phyloP scores from a whole-genome alignment of 1,140 invertebrate genomes.

The Hyles euphorbiae region DNA sequence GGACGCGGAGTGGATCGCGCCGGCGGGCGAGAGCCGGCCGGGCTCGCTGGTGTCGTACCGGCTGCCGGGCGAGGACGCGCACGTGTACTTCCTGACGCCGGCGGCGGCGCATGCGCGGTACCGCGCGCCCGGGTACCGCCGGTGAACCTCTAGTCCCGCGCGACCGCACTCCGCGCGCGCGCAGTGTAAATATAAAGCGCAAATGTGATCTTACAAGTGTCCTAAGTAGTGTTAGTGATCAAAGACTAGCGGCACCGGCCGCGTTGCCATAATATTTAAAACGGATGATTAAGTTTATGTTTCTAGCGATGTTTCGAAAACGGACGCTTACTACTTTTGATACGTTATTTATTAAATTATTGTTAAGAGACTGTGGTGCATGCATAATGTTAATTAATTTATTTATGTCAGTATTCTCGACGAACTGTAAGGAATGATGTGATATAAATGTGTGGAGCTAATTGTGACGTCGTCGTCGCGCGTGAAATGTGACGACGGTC shows the following conservation, averaged over 20 bases:
- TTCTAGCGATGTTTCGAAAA: conserved; percentile 30
- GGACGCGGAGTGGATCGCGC: conserved; percentile 80
- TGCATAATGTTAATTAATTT: conserved; percentile 68
- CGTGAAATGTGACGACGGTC: conserved; percentile 28
- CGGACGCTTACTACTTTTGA: conserved; percentile 44
- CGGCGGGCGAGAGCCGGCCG: conserved; percentile 64
- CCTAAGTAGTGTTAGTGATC: conserved; percentile 69
- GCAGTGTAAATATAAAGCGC: conserved; percentile 65
- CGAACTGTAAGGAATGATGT: conserved; percentile 44
- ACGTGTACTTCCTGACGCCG: conserved; percentile 86
- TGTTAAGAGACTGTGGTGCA: conserved; percentile 65
- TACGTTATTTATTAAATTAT: conserved; percentile 69
- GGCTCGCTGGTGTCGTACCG: conserved; percentile 81
- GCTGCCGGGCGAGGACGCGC: conserved; percentile 81
- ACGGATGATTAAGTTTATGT: conserved; percentile 20
- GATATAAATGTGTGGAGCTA: conserved; percentile 38
- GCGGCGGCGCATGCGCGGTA: conserved; percentile 70
- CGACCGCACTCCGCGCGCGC: conserved; percentile 38
- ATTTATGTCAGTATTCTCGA: conserved; percentile 69
- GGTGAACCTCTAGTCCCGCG: conserved; percentile 63
- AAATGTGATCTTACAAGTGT: conserved; percentile 74
- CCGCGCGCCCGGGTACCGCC: conserved; percentile 67
- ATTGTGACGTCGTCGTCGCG: conserved; percentile 45
- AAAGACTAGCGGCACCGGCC: conserved; percentile 61
- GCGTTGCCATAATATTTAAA: conserved; percentile 71